Percentiles rank a stretch among this genome's conserved stretches.
These are phyloP conservation scores for Linepithema humile DNA, from an alignment of 1,140 invertebrate genomes.

Conservation along the genomic window DNA sequence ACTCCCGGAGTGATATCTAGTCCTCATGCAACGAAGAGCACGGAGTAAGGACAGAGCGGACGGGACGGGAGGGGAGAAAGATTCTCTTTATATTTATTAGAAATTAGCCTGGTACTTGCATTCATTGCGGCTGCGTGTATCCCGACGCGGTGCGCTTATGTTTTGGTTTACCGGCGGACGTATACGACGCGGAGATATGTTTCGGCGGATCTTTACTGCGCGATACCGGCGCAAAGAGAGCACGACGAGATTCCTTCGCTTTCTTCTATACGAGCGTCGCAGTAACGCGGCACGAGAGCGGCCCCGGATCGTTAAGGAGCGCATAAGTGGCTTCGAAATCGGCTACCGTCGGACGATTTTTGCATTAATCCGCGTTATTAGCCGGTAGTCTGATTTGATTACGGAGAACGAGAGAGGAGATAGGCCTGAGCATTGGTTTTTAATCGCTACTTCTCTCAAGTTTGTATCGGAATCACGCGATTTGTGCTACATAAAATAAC, in stretches of 20 bases:
- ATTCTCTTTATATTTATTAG: slow-evolving; percentile 59
- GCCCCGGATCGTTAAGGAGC: slow-evolving; percentile 65
- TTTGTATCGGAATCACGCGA: not conserved
- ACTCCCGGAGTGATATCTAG: slow-evolving; percentile 50
- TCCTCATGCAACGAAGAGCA: slow-evolving; percentile 39
- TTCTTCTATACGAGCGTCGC: slow-evolving; percentile 40
- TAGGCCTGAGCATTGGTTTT: not conserved
- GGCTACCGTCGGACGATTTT: slow-evolving; percentile 68
- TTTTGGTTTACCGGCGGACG: slow-evolving; percentile 26
- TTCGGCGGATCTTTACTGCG: slow-evolving; percentile 70
- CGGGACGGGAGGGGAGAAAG: not conserved
- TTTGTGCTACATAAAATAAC: not conserved
- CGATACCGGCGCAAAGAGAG: slow-evolving; percentile 60
- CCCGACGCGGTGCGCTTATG: slow-evolving; percentile 34
- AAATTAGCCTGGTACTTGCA: slow-evolving; percentile 53
- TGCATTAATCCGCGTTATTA: slow-evolving; percentile 67
- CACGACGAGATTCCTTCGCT: slow-evolving; percentile 47
- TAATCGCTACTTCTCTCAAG: not conserved
- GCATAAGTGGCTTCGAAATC: slow-evolving; percentile 62
- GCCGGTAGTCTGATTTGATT: slow-evolving; percentile 66
- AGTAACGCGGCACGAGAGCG: slow-evolving; percentile 28
- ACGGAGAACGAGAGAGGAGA: slow-evolving; percentile 28
- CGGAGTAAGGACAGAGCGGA: not conserved
- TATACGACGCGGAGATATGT: slow-evolving; percentile 73
- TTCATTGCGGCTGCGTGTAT: slow-evolving; percentile 51